Base-by-base conservation (phyloP, 2,797 vertebrate species). In the Mormyrus proboscirostris region DNA sequence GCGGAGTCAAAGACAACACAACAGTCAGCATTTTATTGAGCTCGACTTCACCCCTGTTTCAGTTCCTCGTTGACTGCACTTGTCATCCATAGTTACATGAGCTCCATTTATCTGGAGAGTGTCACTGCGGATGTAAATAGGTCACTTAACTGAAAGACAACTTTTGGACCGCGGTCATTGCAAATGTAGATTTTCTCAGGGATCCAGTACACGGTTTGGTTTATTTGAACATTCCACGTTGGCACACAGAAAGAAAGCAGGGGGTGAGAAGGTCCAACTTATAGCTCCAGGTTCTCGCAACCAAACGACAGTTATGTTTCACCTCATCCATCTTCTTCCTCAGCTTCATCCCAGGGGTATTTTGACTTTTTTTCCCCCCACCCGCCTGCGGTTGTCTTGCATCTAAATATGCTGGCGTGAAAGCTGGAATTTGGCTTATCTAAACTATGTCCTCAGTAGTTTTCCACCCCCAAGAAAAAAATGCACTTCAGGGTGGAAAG, bases 261-360 rank as follows among this genome's bases (percentile, higher is more conserved):
- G 59, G 91, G 90, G 84, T 88, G 55, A 92, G 92, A 62, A 88
- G 10, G 50, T 89, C 90, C 33, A 9, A 49, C 88, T 38, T 22
- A 89, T 88, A 19, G 88, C 10, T 44, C 25, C 41, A 59, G 53
- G 55, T 57, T 90, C 84, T 88, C 89, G 89, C 91, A 92, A 90
- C 90, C 88, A 93, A 93, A 91, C 87, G 89, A 85, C 91, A 91
- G 92, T 88, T 76, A 62, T 16, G 44, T 94, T 90, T 90, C 94
- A 94, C 93, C 90, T 93, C 93, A 94, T 94, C 92, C 90, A 93
- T 94, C 92, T 94, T 93, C 89, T 79, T 94, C 91, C 90, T 2
- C 38, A 50, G 90, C 90, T 90, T 73, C 65, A 88, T 91, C 92
- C 92, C 91, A 41, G n/a, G 91, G 88, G 90, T 53, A 29, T 14